These are phyloP conservation scores for Mustelus asterias DNA, from an alignment of 2,113 vertebrate species.

Conservation along the genomic window DNA sequence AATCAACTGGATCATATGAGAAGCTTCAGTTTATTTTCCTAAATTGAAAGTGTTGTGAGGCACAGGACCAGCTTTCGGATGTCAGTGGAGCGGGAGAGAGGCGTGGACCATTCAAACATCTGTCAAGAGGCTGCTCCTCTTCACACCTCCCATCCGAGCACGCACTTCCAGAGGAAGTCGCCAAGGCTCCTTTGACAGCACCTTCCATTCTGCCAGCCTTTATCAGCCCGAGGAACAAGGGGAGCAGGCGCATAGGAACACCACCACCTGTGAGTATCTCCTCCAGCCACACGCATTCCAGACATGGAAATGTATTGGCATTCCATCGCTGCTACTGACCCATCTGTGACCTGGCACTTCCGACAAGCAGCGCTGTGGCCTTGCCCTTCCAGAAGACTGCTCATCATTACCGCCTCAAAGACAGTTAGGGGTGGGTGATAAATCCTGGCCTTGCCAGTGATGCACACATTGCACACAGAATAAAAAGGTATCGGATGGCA, in stretches of 20 bases:
- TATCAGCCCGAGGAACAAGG: not conserved
- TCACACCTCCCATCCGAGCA: not conserved
- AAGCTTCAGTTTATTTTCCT: slow-evolving; percentile 2
- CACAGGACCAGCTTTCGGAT: not conserved
- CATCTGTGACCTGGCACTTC: not conserved
- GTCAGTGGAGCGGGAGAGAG: not conserved
- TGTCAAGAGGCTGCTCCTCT: not conserved
- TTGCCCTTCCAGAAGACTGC: not conserved
- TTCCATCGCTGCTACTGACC: not conserved
- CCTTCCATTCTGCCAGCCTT: not conserved
- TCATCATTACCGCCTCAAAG: not conserved
- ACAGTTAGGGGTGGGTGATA: not conserved
- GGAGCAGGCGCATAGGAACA: not conserved
- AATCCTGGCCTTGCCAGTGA: not conserved
- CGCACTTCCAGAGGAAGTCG: not conserved
- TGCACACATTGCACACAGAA: not conserved
- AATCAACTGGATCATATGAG: slow-evolving; percentile 32
- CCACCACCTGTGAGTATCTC: not conserved
- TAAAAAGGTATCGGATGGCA: not conserved
- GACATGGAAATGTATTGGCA: not conserved
- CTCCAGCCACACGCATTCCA: not conserved
- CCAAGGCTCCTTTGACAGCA: not conserved
- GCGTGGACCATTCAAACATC: not conserved
- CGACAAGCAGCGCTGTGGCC: not conserved
- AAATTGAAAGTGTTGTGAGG: slow-evolving; percentile 15